Conservation (phyloP, 1,140 invertebrate species). For the Tetramorium parvispinum region DNA sequence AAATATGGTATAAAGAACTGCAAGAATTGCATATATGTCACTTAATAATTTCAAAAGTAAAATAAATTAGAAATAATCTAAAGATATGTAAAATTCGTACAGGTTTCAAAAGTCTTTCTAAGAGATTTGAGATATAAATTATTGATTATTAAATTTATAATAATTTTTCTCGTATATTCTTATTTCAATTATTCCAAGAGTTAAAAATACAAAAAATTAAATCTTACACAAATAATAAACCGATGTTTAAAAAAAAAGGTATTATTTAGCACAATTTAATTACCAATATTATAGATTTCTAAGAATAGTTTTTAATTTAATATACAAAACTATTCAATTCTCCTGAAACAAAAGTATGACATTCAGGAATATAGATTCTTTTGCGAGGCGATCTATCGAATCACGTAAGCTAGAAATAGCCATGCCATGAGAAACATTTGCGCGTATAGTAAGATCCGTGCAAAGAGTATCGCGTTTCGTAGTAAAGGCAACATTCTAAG, state of each 20-base stretch:
- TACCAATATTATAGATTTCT: neutral
- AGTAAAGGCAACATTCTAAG: constrained; percentile 30
- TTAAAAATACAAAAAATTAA: neutral
- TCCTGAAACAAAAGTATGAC: neutral
- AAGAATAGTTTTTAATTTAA: neutral
- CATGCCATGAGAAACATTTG: constrained; percentile 1
- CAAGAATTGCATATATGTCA: neutral
- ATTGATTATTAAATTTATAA: neutral
- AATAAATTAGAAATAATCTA: neutral
- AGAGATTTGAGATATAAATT: neutral
- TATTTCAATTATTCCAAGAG: neutral
- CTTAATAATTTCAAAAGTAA: neutral
- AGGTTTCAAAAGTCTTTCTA: neutral
- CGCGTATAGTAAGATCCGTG: constrained; percentile 21
- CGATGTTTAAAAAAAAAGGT: neutral
- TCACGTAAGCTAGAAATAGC: constrained; percentile 26
- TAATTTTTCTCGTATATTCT: neutral
- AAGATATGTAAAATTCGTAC: too few relatives aligned
- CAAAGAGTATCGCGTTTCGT: constrained; percentile 40
- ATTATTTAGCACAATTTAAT: neutral
- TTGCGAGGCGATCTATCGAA: neutral
- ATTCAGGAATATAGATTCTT: constrained; percentile 22
- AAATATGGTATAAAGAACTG: neutral
- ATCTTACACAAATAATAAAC: neutral
- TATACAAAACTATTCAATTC: neutral